Percentiles rank a stretch among this genome's conserved stretches.
Evolutionary conservation across 2,113 vertebrate species (phyloP).

Genomic region (Cacatua alba): DNA sequence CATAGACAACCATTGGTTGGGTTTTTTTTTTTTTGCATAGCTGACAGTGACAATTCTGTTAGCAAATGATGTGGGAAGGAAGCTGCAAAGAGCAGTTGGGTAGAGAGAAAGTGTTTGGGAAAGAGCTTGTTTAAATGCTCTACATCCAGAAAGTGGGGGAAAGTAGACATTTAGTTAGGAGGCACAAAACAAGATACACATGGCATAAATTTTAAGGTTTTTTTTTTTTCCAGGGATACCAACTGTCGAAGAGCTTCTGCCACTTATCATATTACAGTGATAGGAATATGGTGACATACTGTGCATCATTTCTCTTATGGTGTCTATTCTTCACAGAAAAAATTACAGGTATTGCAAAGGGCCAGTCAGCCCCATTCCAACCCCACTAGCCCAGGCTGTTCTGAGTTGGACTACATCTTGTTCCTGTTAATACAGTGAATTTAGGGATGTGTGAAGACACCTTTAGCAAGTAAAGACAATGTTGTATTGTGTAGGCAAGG

Average conservation of each 20-base stretch:
- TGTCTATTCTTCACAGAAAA: neutral
- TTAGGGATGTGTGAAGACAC: rapidly evolving
- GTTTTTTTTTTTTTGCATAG: neutral
- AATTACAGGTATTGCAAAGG: neutral
- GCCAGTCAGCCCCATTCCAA: neutral
- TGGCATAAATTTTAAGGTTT: neutral
- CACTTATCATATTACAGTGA: neutral
- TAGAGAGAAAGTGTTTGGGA: neutral
- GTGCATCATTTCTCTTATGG: neutral
- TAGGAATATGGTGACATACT: neutral
- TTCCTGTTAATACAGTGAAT: neutral
- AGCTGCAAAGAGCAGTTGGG: neutral
- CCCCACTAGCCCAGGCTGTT: neutral
- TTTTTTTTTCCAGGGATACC: neutral
- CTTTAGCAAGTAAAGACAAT: neutral
- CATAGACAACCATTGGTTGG: neutral
- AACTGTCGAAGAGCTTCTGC: neutral
- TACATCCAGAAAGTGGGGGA: neutral
- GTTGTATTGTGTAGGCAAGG: neutral
- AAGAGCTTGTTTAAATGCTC: neutral
- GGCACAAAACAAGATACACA: neutral
- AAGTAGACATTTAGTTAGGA: neutral
- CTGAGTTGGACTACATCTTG: neutral
- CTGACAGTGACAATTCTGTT: neutral
- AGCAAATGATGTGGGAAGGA: neutral